Percentiles rank a stretch among this genome's conserved stretches.
These are phyloP conservation scores for Adela reaumurella DNA, from an alignment of 2,888 invertebrate species.

Conservation along the genomic window DNA sequence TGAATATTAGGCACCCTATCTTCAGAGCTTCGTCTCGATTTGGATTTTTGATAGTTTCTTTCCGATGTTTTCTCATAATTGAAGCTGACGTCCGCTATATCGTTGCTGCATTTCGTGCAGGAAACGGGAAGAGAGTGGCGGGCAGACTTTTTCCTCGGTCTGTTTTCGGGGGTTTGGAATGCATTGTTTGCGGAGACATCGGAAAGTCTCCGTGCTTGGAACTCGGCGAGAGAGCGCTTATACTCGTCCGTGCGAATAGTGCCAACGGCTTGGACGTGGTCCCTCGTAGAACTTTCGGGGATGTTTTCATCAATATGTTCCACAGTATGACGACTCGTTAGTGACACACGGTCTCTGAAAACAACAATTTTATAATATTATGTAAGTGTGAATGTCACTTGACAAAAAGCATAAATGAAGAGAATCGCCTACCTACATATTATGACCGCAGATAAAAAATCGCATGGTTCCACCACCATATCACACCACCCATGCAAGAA, in stretches of 20 bases:
- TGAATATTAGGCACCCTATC: slow-evolving; percentile 37
- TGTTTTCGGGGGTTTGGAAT: slow-evolving; percentile 23
- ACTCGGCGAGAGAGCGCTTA: slow-evolving; percentile 45
- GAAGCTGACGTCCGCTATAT: slow-evolving; percentile 36
- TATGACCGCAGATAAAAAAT: too few relatives aligned
- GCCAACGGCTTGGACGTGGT: slow-evolving; percentile 19
- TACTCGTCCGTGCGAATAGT: slow-evolving; percentile 48
- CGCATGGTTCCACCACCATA: too few relatives aligned
- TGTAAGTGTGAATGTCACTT: not conserved
- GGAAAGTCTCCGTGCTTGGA: slow-evolving; percentile 39
- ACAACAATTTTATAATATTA: slow-evolving; percentile 5
- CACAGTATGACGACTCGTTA: slow-evolving; percentile 29
- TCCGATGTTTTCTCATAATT: slow-evolving; percentile 46
- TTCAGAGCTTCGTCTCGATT: slow-evolving; percentile 23
- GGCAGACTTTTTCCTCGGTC: slow-evolving; percentile 31
- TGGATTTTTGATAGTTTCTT: slow-evolving; percentile 35
- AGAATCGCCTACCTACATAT: too few relatives aligned
- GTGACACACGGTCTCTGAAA: slow-evolving; percentile 43
- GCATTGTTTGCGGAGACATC: slow-evolving; percentile 24
- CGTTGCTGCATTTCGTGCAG: slow-evolving; percentile 32
- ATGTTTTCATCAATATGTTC: slow-evolving; percentile 19
- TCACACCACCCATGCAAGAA: too few relatives aligned
- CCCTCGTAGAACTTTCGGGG: slow-evolving; percentile 16
- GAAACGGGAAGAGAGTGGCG: slow-evolving; percentile 39
- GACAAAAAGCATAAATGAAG: not conserved